Base-by-base conservation (phyloP, 2,888 invertebrate species). In the Siphlonurus alternatus region DNA sequence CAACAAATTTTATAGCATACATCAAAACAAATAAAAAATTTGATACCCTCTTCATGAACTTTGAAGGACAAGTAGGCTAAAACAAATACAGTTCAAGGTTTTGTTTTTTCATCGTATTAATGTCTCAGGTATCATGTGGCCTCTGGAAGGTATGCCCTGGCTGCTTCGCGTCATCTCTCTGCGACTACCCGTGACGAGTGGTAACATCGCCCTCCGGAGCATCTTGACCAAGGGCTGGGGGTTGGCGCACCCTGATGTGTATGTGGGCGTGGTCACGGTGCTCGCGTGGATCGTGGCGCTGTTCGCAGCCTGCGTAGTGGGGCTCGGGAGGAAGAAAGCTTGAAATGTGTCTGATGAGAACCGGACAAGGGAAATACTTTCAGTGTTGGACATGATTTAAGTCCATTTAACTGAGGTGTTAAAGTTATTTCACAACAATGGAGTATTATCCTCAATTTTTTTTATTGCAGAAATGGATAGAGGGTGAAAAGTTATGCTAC, bases 131-230 rank as follows among this genome's bases (percentile, higher is more conserved):
- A 77, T 84, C 64, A 76, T 87, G 53, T 87, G 87, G 87, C 87
- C 87, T 0, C 70, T 84, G 18, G 84, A 87, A 74, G 85, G 83
- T 3, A 86, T 84, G 78, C 83, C 83, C 1, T 65, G 69, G 23
- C 71, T 73, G 70, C 68, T 79, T 59, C 72, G 74, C 51, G 73
- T 74, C 66, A 68, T 77, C 25, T 72, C 74, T 10, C 53, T 51
- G 53, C 53, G n/a, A 1, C 77, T 91, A 2, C 94, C 94, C 0
- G 87, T 90, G 72, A 94, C 93, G 0, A 76, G 89, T 63, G 86
- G 92, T 0, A 83, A 88, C 0, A 83, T 84, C 66, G 85, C 92
- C 0, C 78, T 93, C 63, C 78, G 93, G 66, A 85, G 84, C 69
- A 80, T 93, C 64, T 79, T 90, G 70, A 85, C 85, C 66, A 86